Base-by-base conservation (phyloP, 2,113 vertebrate genomes). In the Gambusia holbrooki region DNA sequence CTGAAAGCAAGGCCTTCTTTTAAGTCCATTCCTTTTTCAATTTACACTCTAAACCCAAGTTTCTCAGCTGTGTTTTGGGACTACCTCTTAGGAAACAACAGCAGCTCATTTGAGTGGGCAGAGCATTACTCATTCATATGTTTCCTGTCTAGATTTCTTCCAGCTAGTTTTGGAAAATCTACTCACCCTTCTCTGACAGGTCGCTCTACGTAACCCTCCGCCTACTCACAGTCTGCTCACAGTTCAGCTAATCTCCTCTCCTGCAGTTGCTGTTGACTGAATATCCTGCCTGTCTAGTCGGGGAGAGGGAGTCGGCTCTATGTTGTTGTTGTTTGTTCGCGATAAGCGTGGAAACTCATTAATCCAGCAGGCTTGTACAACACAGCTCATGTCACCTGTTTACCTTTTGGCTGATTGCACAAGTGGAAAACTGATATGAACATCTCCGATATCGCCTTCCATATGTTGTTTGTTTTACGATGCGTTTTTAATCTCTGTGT, bases 311-410 rank as follows among this genome's bases (percentile, higher is more conserved):
- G 81, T 28, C 37, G 13, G 13, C 68, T 68, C 42, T 40, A 71
- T 63, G 69, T 77, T 88, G 82, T 88, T 76, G 82, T 81, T 77
- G 74, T 83, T 89, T 89, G 32, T 69, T 62, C n/a, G 30, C 70
- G 76, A 88, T 84, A 80, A 79, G 54, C 69, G 74, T 87, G 83
- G 83, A 81, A 88, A 89, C 69, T 89, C 78, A 84, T 89, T 80
- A 83, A 63, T 62, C 25, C 32, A 14, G 1, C 85, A 62, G 48
- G 70, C 48, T 73, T 79, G 51, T 68, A 73, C 71, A 81, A 74
- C 72, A 80, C 82, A 81, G 80, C 62, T 11, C 6, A 30, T 58
- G 63, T 10, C 5, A n/a, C 42, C 54, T 35, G 7, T 80, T 42
- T 68, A 29, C 83, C 54, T 74, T 73, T 32, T 12, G 11, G 19